Conservation (phyloP, 1,140 invertebrate species). For the Euglossa dilemma region DNA sequence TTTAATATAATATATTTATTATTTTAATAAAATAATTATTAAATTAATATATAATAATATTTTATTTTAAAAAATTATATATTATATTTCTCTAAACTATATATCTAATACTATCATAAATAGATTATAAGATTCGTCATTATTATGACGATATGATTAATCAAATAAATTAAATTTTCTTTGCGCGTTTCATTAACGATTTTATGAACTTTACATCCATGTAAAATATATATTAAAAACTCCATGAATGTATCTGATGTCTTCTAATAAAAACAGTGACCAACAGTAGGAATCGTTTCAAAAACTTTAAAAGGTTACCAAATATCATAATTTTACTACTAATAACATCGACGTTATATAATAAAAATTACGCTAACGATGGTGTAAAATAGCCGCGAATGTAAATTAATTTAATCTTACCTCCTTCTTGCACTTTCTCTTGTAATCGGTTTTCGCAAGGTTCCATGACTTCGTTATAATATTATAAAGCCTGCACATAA, state of each 20-base stretch:
- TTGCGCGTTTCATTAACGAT: slow-evolving; percentile 17
- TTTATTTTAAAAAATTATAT: neutral
- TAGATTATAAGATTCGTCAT: neutral
- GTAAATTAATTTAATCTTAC: slow-evolving; percentile 62
- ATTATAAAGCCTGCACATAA: slow-evolving; percentile 51
- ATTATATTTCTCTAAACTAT: neutral
- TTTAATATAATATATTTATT: neutral
- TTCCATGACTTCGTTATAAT: slow-evolving; percentile 71
- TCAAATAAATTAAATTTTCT: slow-evolving; percentile 21
- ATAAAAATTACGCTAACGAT: slow-evolving; percentile 31
- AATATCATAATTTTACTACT: slow-evolving; percentile 36
- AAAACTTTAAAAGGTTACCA: slow-evolving; percentile 48
- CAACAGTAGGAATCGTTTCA: neutral
- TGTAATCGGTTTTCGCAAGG: slow-evolving; percentile 54
- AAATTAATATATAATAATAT: neutral
- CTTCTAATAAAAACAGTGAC: neutral
- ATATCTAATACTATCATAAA: neutral
- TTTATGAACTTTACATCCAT: neutral
- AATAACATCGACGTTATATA: slow-evolving; percentile 24
- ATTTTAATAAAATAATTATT: neutral
- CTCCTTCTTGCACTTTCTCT: slow-evolving; percentile 70
- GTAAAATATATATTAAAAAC: neutral
- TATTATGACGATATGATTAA: slow-evolving; percentile 1
- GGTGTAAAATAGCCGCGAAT: neutral
- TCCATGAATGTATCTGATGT: neutral